Percentiles rank a stretch among this genome's conserved stretches.
Evolutionary conservation across 1,140 invertebrate genomes (phyloP).

Genomic region (Tetramorium parvispinum): DNA sequence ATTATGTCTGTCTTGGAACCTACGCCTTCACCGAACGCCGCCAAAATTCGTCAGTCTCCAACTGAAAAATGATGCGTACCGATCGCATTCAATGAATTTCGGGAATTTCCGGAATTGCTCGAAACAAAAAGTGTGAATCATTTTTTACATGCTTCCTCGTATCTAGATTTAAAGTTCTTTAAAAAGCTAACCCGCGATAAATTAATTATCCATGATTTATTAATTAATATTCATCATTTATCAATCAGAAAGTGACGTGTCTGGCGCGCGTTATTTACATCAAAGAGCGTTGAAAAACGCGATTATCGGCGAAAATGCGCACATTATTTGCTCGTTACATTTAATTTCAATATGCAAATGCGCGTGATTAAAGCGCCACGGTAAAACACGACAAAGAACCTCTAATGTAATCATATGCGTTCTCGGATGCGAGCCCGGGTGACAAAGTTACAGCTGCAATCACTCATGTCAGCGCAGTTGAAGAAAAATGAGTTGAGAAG

Average conservation of each 20-base stretch:
- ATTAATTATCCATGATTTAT: neutral
- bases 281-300: neutral
- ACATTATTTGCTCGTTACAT: conserved; percentile 40
- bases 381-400: conserved; percentile 7
- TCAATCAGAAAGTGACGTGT: neutral
- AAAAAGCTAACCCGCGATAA: neutral
- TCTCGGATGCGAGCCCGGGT: too few relatives aligned
- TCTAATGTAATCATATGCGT: conserved; percentile 13
- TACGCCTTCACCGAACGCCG: neutral
- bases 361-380: neutral
- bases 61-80: neutral
- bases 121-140: neutral
- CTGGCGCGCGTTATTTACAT: neutral
- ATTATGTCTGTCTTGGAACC: conserved; percentile 31
- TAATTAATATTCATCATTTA: conserved; percentile 12
- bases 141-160: neutral
- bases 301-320: conserved; percentile 28
- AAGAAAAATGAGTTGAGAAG: neutral
- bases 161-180: neutral
- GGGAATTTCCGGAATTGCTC: neutral
- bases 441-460: neutral
- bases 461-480: neutral
- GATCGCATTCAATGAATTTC: neutral
- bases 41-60: conserved; percentile 14
- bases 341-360: conserved; percentile 30